Conservation (phyloP, 2,113 vertebrate species). For the Isurus oxyrinchus region DNA sequence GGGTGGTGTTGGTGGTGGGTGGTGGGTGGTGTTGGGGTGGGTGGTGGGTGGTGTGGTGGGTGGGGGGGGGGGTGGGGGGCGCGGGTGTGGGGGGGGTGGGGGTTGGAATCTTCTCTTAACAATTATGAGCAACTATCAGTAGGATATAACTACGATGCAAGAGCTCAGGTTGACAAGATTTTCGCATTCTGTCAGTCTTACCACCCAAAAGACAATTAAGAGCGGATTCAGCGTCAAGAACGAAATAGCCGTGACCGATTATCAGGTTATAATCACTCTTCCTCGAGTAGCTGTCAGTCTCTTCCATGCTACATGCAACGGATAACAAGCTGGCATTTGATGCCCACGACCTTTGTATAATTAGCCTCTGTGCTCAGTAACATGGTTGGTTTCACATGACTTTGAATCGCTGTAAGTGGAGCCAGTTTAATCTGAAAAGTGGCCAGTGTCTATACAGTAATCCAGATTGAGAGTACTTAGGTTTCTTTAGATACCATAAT, state of each 20-base stretch:
- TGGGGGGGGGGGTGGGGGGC: no score
- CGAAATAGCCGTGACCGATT: background rate
- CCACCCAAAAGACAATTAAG: background rate
- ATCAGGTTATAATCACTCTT: background rate
- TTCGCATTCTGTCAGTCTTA: background rate
- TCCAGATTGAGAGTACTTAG: background rate
- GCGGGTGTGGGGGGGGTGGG: no score
- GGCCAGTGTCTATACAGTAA: background rate
- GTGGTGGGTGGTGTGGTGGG: no score
- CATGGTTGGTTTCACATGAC: background rate
- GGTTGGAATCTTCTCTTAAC: no score
- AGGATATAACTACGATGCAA: background rate
- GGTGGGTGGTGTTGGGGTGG: no score
- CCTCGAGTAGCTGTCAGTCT: background rate
- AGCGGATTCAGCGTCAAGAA: background rate
- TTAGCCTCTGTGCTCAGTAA: background rate
- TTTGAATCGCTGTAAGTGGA: background rate
- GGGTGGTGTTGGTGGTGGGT: no score
- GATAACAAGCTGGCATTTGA: background rate
- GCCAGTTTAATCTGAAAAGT: background rate
- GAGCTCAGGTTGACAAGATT: background rate
- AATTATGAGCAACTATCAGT: background rate
- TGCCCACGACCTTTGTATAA: background rate
- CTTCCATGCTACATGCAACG: background rate
- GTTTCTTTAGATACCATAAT: background rate